These are phyloP conservation scores for Agelaius tricolor DNA, from an alignment of 2,113 vertebrate genomes.

Conservation along the genomic window DNA sequence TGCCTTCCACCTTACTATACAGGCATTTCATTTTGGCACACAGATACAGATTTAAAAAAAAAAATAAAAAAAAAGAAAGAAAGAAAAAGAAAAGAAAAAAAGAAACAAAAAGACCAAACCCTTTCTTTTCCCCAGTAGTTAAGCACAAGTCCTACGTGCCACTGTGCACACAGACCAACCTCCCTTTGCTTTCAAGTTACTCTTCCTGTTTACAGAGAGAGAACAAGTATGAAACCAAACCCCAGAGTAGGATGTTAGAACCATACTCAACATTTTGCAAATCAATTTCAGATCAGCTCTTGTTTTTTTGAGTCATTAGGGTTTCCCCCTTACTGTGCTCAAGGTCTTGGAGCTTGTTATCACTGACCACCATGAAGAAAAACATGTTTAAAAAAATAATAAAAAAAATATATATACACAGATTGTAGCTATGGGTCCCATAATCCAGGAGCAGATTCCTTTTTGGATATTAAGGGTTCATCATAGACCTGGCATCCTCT, in stretches of 20 bases:
- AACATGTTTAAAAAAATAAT: neutral
- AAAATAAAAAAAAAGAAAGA: no score
- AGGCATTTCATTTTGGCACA: neutral
- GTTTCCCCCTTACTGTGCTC: neutral
- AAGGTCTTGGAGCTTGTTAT: neutral
- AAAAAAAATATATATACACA: no score
- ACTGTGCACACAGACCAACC: neutral
- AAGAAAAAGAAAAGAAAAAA: neutral
- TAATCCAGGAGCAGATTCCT: neutral
- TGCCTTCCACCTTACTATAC: neutral
- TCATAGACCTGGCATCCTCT: neutral
- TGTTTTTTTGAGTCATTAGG: neutral
- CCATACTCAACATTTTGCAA: neutral
- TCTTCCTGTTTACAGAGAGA: conserved; percentile 1
- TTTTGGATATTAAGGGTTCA: neutral
- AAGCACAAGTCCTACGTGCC: neutral
- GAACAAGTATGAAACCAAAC: neutral
- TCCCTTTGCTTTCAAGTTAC: neutral
- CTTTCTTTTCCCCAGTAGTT: neutral
- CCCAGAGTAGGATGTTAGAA: neutral
- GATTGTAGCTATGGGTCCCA: neutral
- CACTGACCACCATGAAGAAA: neutral
- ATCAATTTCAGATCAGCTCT: neutral
- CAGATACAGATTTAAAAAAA: neutral
- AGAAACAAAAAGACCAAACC: neutral